Percentiles rank a stretch among this genome's conserved stretches.
Evolutionary conservation across 2,797 vertebrate genomes (phyloP).

Genomic region (Periparus ater): DNA sequence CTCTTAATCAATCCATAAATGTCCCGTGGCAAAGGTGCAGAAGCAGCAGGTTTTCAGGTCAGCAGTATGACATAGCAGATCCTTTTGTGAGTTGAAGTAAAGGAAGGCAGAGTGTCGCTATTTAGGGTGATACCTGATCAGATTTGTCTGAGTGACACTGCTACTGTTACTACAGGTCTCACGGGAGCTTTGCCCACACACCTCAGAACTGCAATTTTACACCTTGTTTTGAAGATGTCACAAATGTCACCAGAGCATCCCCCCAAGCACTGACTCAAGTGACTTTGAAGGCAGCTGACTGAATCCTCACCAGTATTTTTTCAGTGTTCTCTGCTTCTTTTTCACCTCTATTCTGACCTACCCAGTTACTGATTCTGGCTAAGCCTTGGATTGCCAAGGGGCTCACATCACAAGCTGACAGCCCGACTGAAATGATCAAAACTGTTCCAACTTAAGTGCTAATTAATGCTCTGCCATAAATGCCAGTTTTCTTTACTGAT

Average conservation of each 20-base stretch:
- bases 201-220: background rate
- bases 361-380: background rate
- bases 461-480: conserved; percentile 10
- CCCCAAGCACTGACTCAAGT: background rate
- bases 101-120: background rate
- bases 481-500: background rate
- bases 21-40: background rate
- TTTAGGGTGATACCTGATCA: conserved; percentile 1
- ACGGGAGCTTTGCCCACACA: background rate
- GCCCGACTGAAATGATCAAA: background rate
- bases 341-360: background rate
- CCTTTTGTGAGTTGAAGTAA: background rate
- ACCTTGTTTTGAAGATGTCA: background rate
- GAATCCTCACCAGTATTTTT: background rate
- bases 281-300: background rate
- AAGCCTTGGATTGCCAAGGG: background rate
- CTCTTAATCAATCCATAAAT: background rate
- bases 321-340: background rate
- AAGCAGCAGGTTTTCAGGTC: background rate
- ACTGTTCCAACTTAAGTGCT: background rate
- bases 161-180: background rate
- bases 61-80: background rate
- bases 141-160: background rate
- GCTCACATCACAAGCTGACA: background rate
- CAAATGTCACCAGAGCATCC: background rate